These are phyloP conservation scores for Aldabrachelys gigantea DNA, from an alignment of 2,113 vertebrate genomes.

Conservation along the genomic window DNA sequence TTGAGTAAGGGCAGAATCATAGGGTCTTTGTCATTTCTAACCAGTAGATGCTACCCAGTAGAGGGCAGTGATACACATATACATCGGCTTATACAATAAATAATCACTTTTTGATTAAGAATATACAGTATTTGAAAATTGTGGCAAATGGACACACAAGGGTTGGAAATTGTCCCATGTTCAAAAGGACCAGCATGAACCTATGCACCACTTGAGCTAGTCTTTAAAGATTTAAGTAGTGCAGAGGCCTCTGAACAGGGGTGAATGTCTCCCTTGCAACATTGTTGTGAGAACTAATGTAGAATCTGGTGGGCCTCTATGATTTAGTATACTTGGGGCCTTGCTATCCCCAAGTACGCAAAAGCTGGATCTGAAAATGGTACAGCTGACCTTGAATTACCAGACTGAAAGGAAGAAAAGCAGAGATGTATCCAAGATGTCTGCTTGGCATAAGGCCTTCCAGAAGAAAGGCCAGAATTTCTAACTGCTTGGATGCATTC, in stretches of 20 bases:
- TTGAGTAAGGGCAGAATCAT: slow-evolving; percentile 3
- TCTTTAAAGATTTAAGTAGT: not conserved
- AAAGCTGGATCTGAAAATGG: not conserved
- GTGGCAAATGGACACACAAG: not conserved
- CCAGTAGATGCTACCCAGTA: slow-evolving; percentile 4
- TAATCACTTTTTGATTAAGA: slow-evolving; percentile 1
- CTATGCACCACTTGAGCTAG: not conserved
- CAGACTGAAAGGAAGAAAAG: slow-evolving; percentile 32
- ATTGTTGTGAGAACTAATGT: not conserved
- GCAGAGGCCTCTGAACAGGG: not conserved
- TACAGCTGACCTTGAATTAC: not conserved
- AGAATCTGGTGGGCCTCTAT: not conserved
- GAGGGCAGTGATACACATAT: not conserved
- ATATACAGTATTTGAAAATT: not conserved
- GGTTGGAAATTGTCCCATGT: not conserved
- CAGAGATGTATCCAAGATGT: slow-evolving; percentile 21
- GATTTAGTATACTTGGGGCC: not conserved
- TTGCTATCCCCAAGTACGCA: not conserved
- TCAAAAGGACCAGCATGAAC: not conserved
- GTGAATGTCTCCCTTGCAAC: not conserved
- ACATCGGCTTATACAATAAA: not conserved
- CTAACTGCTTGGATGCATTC: slow-evolving; percentile 51
- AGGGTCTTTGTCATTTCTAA: slow-evolving; percentile 32
- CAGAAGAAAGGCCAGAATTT: slow-evolving; percentile 67
- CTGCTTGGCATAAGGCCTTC: slow-evolving; percentile 69